Percentiles rank a stretch among this genome's conserved stretches.
phyloP scores from a whole-genome alignment of 2,888 invertebrate genomes.

The Torymus texanus region DNA sequence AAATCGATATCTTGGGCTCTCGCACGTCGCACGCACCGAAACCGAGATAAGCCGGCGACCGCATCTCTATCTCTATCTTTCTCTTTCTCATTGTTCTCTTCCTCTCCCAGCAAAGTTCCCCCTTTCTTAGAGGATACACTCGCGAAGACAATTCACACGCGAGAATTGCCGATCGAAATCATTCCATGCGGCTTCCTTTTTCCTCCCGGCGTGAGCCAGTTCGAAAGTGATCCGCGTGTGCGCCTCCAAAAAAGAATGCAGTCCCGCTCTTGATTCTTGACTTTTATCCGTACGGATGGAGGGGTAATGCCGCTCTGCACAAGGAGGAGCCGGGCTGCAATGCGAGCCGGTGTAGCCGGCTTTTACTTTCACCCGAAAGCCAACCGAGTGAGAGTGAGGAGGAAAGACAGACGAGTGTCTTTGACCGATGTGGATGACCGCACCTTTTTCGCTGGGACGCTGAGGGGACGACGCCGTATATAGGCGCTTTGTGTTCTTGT shows the following conservation, averaged over 20 bases:
- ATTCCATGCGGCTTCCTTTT: constrained; percentile 66
- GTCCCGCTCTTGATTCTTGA: constrained; percentile 52
- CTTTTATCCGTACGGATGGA: constrained; percentile 25
- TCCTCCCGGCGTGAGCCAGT: constrained; percentile 48
- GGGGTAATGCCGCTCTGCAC: background rate
- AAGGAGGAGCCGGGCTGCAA: constrained; percentile 10
- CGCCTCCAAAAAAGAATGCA: constrained; percentile 11
- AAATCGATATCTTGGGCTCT: constrained; percentile 16
- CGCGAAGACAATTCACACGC: constrained; percentile 54
- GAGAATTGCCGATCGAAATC: constrained; percentile 62
- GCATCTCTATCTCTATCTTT: constrained; percentile 4
- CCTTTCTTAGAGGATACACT: constrained; percentile 55
- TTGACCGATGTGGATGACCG: constrained; percentile 36
- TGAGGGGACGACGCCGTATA: no score
- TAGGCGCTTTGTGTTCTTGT: background rate
- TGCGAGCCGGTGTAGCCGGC: background rate
- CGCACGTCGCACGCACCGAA: background rate
- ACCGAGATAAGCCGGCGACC: background rate
- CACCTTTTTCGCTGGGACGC: constrained; percentile 21
- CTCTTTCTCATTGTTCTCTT: constrained; percentile 24
- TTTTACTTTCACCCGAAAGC: constrained; percentile 52
- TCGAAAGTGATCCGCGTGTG: constrained; percentile 55
- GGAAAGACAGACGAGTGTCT: constrained; percentile 29
- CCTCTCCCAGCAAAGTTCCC: constrained; percentile 59
- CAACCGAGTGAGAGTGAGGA: constrained; percentile 19